phyloP scores from a whole-genome alignment of 2,113 vertebrate species.

The Psettodes erumei region DNA sequence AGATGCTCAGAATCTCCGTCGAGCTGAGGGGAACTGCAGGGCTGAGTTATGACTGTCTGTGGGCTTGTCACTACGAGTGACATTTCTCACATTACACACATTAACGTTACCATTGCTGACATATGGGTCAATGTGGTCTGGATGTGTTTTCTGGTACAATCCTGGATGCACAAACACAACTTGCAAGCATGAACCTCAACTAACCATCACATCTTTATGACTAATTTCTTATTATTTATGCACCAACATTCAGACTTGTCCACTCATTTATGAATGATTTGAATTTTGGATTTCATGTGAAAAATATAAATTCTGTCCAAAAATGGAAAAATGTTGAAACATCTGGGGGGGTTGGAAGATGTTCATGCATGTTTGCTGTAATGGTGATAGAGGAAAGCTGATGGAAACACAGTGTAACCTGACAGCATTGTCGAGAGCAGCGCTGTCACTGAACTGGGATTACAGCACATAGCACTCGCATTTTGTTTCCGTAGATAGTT shows the following conservation, averaged over 20 bases:
- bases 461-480: not conserved
- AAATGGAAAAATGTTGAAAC: not conserved
- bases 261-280: not conserved
- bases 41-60: not conserved
- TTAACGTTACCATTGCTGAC: too few relatives aligned
- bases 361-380: not conserved
- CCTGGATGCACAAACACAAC: not conserved
- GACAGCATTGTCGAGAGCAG: conserved; percentile 1
- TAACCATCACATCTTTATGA: not conserved
- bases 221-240: too few relatives aligned
- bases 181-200: not conserved
- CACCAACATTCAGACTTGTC: not conserved
- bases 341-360: not conserved
- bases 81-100: too few relatives aligned
- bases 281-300: not conserved
- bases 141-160: not conserved
- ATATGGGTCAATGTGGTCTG: too few relatives aligned
- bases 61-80: too few relatives aligned
- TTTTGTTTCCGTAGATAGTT: not conserved
- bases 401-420: not conserved
- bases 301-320: not conserved
- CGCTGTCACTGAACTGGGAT: not conserved
- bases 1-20: not conserved
- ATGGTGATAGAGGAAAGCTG: not conserved
- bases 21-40: too few relatives aligned